Evolutionary conservation across 2,888 invertebrate genomes (phyloP), one percentile per base, ranked within the genome.

Genomic region (Drosophila yooni): DNA sequence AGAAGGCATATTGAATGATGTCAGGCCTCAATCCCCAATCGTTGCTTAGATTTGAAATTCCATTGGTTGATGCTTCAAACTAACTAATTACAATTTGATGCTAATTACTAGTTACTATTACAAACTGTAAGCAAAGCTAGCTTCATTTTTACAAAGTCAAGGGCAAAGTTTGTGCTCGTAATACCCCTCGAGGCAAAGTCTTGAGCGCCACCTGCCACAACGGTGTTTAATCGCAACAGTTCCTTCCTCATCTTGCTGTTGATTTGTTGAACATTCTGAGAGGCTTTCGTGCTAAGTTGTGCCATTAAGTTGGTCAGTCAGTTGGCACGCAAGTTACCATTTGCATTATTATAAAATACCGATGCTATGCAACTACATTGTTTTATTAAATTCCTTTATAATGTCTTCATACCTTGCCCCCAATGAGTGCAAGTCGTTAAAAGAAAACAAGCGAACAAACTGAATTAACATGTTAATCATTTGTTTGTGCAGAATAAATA

Each of bases 241-340:
- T 70, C 29, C 36, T 54, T 40, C 43, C 46, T 33, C 51, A 34
- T 56, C 38, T 43, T 38, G 3, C n/a, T 31, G 40, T 70, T 34
- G 31, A 65, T 60, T 64, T 68, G 56, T 25, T 27, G 21, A 34
- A 27, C 51, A 11, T 51, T 60, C 34, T n/a, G 13, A 18, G 29
- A 29, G 71, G 54, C 71, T 53, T 72, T 72, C 72, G 72, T 72
- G 72, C 36, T 38, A 29, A 25, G 27, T 29, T 58, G 57, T 29
- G 64, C 88, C 73, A 81, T 85, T 85, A 88, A 88, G 72, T 79
- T 79, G 88, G 76, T 88, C 86, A 84, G 75, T 79, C 88, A 77
- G 51, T 73, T 84, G 88, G 85, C 88, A 85, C 84, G 82, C 81
- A 74, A 72, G 70, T 67, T 74, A 56, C 66, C 34, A 61, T 67